Percentiles rank a stretch among this genome's conserved stretches.
Evolutionary conservation across 2,113 vertebrate genomes (phyloP).

Genomic region (Urocitellus parryii): DNA sequence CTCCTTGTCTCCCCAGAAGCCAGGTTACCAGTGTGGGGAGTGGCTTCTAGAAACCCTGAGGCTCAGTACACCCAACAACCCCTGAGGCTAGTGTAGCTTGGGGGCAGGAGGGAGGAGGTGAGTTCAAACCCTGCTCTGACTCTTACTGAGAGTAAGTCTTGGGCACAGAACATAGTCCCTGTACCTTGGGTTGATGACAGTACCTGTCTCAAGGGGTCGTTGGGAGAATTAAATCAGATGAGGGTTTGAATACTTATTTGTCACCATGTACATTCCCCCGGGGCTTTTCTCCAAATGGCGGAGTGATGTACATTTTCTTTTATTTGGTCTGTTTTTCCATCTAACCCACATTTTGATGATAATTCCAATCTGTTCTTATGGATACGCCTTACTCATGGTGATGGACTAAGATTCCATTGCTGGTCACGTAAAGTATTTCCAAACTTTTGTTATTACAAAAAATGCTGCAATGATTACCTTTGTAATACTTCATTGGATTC

Average conservation of each 20-base stretch:
- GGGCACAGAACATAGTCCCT: not conserved
- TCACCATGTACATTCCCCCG: not conserved
- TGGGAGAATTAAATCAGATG: constrained; percentile 32
- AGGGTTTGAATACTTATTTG: not conserved
- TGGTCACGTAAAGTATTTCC: not conserved
- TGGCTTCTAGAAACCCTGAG: not conserved
- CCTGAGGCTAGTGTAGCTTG: not conserved
- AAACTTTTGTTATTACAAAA: constrained; percentile 11
- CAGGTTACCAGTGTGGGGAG: not conserved
- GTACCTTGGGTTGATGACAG: not conserved
- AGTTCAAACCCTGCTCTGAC: not conserved
- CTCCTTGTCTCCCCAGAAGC: not conserved
- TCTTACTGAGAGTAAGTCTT: not conserved
- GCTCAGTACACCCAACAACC: not conserved
- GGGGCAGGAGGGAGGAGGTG: not conserved
- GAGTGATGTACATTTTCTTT: not conserved
- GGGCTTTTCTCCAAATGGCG: not conserved
- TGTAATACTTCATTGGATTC: not conserved
- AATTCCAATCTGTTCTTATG: constrained; percentile 26
- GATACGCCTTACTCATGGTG: not conserved
- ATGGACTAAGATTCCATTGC: not conserved
- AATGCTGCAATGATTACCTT: not conserved
- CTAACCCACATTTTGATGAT: not conserved
- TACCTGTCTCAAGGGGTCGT: not conserved
- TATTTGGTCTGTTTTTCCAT: not conserved